Evolutionary conservation across 2,888 invertebrate genomes (phyloP), one percentile per base, ranked within the genome.

Genomic region (Mythimna vitellina): DNA sequence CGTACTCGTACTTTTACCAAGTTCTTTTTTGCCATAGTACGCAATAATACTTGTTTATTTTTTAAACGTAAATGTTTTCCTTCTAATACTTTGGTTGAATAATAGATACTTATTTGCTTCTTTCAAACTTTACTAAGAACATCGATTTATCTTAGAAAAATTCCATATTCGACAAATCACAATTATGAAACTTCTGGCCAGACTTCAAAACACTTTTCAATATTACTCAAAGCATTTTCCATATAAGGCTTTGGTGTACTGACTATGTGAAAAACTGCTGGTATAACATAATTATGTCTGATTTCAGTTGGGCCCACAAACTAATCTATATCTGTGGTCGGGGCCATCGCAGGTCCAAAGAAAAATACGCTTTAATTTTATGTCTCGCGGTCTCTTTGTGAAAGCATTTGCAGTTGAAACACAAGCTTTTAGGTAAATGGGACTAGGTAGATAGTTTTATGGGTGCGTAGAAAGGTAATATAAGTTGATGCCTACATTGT

Each of bases 361-460:
- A 65, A 73, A 80, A 80, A 70, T 69, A 80, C 72, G 22, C 60
- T 78, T 76, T 68, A 78, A 80, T 83, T 86, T 72, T 80, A 82
- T 79, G 65, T 56, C 58, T 61, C 67, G 54, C 56, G 63, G 69
- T 65, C 51, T 65, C 51, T 64, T 53, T 80, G 63, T 78, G 62
- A 70, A 65, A 83, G 58, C 58, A 73, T 76, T 73, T 72, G 71
- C 66, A 66, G 75, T 77, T 77, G 73, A 77, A 83, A 75, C 65
- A 71, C 64, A 60, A 29, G 76, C 87, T 86, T 85, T 86, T 85
- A 83, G 70, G 75, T 80, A 77, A 86, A 86, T 80, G 77, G 73
- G 63, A 80, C 70, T 75, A 65, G 73, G 57, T 73, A 70, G 38
- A 76, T 73, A 70, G 62, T 73, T 78, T 78, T 74, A 85, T 80